Base-by-base conservation (phyloP, 2,797 vertebrate species). In the Momotus momota region DNA sequence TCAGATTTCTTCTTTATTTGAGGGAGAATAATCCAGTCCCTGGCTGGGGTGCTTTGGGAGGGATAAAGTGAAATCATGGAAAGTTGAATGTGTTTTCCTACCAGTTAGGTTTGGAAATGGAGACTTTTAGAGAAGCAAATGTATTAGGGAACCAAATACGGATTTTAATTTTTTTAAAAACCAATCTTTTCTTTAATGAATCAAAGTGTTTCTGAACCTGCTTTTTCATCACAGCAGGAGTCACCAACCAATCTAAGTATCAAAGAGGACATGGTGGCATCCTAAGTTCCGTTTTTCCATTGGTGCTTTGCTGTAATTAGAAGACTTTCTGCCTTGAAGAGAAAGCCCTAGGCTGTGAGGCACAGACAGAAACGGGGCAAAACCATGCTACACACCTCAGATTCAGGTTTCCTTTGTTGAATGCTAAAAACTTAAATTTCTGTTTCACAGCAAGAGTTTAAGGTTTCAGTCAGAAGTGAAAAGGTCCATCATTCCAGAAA, bases 271-370 rank as follows among this genome's bases (percentile, higher is more conserved):
- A 96, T 41, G 54, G 81, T 88, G 81, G 43, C 83, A 87, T 75
- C 74, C 83, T 45, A 29, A 78, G 69, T 70, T 92, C 72, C 70
- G 67, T 35, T 84, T 90, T 96, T 97, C 86, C 71, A 46, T 93
- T 95, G 95, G 83, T 88, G 71, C 74, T 94, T 92, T 82, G 35
- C 58, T 95, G 84, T 95, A 96, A 97, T 97, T 95, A 97, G 88
- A 92, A 94, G 89, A 51, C 83, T 96, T 96, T 95, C 64, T 88
- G 88, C 90, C 88, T 94, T 73, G 89, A 93, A 95, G 89, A 74
- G 51, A 72, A 84, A 93, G 86, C 74, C 89, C 51, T 26, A 84
- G 85, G 93, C 91, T 90, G 49, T 1, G 35, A 93, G 78, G 91
- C 75, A 51, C 87, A 62, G 21, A 49, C 52, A 95, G 90, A 95